These are phyloP conservation scores for Melanotaenia trifasciata DNA, from an alignment of 2,797 vertebrate genomes.

Conservation along the genomic window DNA sequence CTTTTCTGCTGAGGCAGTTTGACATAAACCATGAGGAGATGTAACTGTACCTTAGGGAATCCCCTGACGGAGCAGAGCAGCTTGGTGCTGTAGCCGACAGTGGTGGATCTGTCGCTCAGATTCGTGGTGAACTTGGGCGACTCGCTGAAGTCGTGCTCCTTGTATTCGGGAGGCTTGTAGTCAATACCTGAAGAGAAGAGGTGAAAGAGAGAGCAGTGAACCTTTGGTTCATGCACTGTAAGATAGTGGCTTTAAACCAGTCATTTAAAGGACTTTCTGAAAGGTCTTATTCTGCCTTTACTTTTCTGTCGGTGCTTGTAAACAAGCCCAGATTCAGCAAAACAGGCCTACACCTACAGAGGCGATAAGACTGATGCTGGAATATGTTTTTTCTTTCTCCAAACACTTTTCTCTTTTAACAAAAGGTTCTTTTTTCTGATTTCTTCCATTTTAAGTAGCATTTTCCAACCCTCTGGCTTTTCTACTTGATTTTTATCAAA, in stretches of 20 bases:
- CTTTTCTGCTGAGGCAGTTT: background rate
- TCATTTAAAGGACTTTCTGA: background rate
- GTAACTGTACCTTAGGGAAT: constrained; percentile 86
- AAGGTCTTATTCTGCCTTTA: no score
- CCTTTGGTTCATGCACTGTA: no score
- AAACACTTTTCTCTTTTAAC: no score
- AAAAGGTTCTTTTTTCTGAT: no score
- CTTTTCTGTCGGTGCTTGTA: no score
- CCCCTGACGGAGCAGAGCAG: constrained; percentile 93
- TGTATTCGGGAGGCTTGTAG: constrained; percentile 85
- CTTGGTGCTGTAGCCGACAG: constrained; percentile 93
- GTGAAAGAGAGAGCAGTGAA: background rate
- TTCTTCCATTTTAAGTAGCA: no score
- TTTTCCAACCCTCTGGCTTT: no score
- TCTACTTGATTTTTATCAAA: no score
- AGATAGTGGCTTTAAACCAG: background rate
- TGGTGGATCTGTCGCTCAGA: constrained; percentile 87
- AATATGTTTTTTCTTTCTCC: no score
- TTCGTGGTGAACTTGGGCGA: constrained; percentile 94
- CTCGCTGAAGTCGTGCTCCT: constrained; percentile 87
- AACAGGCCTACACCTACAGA: no score
- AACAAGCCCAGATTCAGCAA: no score
- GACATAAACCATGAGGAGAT: background rate
- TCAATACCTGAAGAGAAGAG: constrained; percentile 79
- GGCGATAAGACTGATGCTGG: no score